These are phyloP conservation scores for Chloroclystis v-ata DNA, from an alignment of 2,888 invertebrate genomes.

Conservation along the genomic window DNA sequence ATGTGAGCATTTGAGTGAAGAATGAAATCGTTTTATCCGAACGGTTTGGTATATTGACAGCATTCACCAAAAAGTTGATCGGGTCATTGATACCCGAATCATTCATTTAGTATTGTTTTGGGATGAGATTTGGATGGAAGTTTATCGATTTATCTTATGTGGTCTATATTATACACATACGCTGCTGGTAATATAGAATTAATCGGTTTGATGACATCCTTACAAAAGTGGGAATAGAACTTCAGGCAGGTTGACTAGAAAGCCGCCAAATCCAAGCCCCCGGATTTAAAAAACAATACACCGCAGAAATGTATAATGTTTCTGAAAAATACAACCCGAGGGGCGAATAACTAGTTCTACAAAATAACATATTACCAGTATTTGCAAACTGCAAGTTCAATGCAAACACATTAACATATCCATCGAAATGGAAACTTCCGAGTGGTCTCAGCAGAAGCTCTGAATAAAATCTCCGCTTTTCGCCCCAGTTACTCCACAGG, in stretches of 20 bases:
- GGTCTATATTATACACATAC: too few relatives aligned
- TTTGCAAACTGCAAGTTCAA: not conserved
- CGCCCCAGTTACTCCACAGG: conserved; percentile 51
- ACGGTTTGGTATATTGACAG: conserved; percentile 1
- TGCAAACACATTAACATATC: conserved; percentile 32
- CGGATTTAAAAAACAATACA: too few relatives aligned
- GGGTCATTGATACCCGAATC: not conserved
- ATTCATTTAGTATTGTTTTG: not conserved
- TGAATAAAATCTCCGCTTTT: conserved; percentile 57
- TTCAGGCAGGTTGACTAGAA: too few relatives aligned
- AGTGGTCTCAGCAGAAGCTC: conserved; percentile 44
- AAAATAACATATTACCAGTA: not conserved
- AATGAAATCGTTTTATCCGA: conserved; percentile 6
- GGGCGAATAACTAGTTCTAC: too few relatives aligned
- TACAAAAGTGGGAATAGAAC: too few relatives aligned
- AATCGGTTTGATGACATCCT: too few relatives aligned
- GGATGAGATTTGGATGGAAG: not conserved
- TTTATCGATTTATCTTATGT: too few relatives aligned
- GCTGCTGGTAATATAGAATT: too few relatives aligned
- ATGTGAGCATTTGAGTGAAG: conserved; percentile 3
- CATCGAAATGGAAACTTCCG: conserved; percentile 45
- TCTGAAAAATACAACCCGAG: too few relatives aligned
- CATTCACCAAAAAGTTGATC: not conserved
- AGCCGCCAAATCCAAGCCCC: too few relatives aligned
- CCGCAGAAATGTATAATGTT: too few relatives aligned